Conservation (phyloP, 2,113 vertebrate species). For the Himantopus leucocephalus region DNA sequence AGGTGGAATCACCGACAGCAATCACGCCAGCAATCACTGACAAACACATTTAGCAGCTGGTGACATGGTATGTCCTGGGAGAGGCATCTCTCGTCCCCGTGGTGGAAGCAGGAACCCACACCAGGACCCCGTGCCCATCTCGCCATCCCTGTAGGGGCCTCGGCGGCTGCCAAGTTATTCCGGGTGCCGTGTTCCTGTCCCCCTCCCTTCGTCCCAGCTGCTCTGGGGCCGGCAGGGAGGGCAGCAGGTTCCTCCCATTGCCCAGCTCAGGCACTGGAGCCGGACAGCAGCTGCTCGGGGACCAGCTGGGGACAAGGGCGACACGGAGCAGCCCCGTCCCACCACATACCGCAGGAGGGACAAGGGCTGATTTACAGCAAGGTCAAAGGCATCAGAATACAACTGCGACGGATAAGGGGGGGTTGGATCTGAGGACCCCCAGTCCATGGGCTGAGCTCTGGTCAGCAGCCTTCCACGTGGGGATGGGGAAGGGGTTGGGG, state of each 20-base stretch:
- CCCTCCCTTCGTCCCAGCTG: slow-evolving; percentile 26
- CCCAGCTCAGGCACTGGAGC: neutral
- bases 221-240: neutral
- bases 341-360: neutral
- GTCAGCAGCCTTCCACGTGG: accelerated
- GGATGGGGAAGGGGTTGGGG: neutral
- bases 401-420: neutral
- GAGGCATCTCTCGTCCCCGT: neutral
- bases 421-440: neutral
- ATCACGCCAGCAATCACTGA: neutral
- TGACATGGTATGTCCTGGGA: neutral
- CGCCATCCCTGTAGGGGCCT: neutral
- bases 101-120: neutral
- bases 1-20: neutral
- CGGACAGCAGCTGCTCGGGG: neutral
- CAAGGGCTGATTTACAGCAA: neutral
- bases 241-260: neutral
- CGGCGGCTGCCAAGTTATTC: neutral
- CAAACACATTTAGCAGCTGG: accelerated
- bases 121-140: neutral
- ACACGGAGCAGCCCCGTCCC: neutral
- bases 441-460: neutral
- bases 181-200: neutral
- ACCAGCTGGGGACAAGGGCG: slow-evolving; percentile 5
- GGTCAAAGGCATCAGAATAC: neutral